Evolutionary conservation across 1,140 invertebrate species (phyloP), one percentile per base, ranked within the genome.

Genomic region (Apis florea): DNA sequence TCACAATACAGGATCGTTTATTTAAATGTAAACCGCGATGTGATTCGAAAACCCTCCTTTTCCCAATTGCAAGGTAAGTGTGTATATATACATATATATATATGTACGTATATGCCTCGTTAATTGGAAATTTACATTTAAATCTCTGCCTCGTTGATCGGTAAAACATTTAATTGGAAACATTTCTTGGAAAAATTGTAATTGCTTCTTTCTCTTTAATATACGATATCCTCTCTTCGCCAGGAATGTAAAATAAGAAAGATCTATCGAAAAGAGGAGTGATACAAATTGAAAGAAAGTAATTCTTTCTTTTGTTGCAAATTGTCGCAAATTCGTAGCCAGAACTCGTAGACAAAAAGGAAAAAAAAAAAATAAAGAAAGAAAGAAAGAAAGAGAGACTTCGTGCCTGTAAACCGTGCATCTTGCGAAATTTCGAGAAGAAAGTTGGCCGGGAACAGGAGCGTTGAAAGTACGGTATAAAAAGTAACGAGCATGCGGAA

Each of bases 1-100:
- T 90, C 91, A 92, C 89, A 92, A 92, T 92, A 92, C 87, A 92
- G 88, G 87, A 92, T 92, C 88, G 90, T 91, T 92, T 91, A 90
- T 91, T 91, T 91, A 88, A 91, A 87, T 90, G 87, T 92, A 90
- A 85, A 21, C 51, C 70, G 24, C 56, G 17, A 61, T 47, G 58
- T 78, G 51, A 72, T 24, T n/a, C 24, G 26, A 82, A n/a, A n/a
- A 58, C 49, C 56, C 6, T 26, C 15, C 72, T 64, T 11, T 49
- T 21, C 24, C 40, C 49, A 11, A 64, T 51, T 24, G 64, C 74
- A n/a, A 80, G 59, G 71, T 71, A 83, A 85, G 82, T 75, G 10
- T 40, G 31, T 0, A 40, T 2, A 2, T 40, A 40, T 40, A 40
- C 31, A n/a, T n/a, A n/a, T n/a, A n/a, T n/a, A n/a, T n/a, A n/a